phyloP scores from a whole-genome alignment of 2,888 invertebrate species.

The Chromoteleia sp. region DNA sequence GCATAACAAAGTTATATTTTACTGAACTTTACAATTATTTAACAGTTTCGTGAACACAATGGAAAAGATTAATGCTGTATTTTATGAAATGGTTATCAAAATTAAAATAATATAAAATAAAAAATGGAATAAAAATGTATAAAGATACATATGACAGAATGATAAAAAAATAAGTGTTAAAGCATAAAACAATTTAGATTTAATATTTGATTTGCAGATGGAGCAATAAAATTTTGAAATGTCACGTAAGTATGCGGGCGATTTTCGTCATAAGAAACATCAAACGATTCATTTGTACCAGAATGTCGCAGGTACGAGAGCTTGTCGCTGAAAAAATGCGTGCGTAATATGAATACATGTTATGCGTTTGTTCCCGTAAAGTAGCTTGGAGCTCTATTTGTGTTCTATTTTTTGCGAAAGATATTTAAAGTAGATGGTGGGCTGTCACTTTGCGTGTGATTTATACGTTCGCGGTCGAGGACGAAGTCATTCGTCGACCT shows the following conservation, averaged over 20 bases:
- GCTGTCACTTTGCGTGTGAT: slow-evolving; percentile 75
- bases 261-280: slow-evolving; percentile 24
- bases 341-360: slow-evolving; percentile 51
- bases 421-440: slow-evolving; percentile 75
- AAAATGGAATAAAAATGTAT: background rate
- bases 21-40: slow-evolving; percentile 16
- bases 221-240: slow-evolving; percentile 15
- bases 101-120: background rate
- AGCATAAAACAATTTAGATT: slow-evolving; percentile 13
- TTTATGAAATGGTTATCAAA: background rate
- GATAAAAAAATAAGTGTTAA: background rate
- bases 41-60: slow-evolving; percentile 8
- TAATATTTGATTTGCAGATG: slow-evolving; percentile 14
- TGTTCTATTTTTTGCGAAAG: slow-evolving; percentile 76
- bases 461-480: slow-evolving; percentile 77
- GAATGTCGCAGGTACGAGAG: background rate
- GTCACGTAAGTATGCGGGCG: slow-evolving; percentile 2
- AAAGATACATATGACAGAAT: background rate
- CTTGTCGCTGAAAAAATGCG: slow-evolving; percentile 51
- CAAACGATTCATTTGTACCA: slow-evolving; percentile 26
- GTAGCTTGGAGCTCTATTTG: slow-evolving; percentile 28
- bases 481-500: slow-evolving; percentile 73
- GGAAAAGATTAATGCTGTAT: background rate
- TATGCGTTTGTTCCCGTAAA: slow-evolving; percentile 27
- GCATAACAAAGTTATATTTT: slow-evolving; percentile 27